Evolutionary conservation across 2,888 invertebrate genomes (phyloP).

Genomic region (Caenorhabditis doughertyi): DNA sequence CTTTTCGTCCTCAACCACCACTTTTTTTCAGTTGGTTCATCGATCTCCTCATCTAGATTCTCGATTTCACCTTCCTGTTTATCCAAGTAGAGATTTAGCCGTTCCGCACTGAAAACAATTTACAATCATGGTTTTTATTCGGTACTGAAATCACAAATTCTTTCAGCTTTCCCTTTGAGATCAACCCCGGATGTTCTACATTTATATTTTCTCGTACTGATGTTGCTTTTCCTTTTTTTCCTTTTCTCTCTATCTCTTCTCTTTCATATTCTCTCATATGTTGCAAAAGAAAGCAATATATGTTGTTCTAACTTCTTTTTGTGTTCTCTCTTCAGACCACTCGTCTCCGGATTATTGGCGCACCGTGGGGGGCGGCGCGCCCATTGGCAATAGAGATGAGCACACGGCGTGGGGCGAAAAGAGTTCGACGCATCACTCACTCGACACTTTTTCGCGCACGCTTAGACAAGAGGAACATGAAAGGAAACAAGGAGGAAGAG

Average conservation of each 20-base stretch:
- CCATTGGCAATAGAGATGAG: constrained; percentile 22
- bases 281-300: constrained; percentile 21
- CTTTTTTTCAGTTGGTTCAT: constrained; percentile 68
- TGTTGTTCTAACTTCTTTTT: constrained; percentile 32
- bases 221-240: constrained; percentile 19
- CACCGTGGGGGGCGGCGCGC: constrained; percentile 36
- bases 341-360: constrained; percentile 45
- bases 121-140: not conserved
- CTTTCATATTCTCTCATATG: constrained; percentile 4
- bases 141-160: not conserved
- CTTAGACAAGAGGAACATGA: constrained; percentile 45
- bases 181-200: constrained; percentile 11
- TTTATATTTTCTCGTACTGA: constrained; percentile 12
- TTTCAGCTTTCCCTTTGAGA: not conserved
- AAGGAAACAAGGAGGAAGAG: constrained; percentile 19
- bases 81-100: constrained; percentile 82
- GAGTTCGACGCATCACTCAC: constrained; percentile 64
- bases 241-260: constrained; percentile 13
- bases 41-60: constrained; percentile 70
- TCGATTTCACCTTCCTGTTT: constrained; percentile 74
- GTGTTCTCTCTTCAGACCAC: constrained; percentile 33
- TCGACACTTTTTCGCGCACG: constrained; percentile 51
- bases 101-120: constrained; percentile 80
- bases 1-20: constrained; percentile 74
- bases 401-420: constrained; percentile 6